phyloP scores from a whole-genome alignment of 2,113 vertebrate genomes.

The Erinaceus europaeus region DNA sequence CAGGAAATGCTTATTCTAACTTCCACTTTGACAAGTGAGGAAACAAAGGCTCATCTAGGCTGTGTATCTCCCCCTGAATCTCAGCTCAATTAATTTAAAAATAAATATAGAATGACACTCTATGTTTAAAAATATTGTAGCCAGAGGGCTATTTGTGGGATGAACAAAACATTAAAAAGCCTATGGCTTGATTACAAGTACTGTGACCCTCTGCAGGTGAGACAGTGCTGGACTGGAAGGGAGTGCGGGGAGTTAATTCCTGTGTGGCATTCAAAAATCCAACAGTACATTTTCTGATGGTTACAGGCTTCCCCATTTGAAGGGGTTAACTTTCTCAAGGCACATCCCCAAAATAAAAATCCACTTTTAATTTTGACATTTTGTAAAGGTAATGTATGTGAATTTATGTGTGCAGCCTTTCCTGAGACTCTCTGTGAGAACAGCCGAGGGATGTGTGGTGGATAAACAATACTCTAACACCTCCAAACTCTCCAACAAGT shows the following conservation, averaged over 20 bases:
- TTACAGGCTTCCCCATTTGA: not conserved
- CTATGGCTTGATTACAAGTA: not conserved
- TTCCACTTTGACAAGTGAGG: not conserved
- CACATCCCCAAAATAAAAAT: slow-evolving; percentile 62
- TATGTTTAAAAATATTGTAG: not conserved
- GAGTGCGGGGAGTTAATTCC: not conserved
- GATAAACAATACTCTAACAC: slow-evolving; percentile 52
- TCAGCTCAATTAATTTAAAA: not conserved
- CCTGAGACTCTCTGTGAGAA: slow-evolving; percentile 42
- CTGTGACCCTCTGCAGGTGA: not conserved
- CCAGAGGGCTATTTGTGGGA: not conserved
- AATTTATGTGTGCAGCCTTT: slow-evolving; percentile 72
- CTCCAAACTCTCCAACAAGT: slow-evolving; percentile 13
- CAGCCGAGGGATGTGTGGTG: slow-evolving; percentile 11
- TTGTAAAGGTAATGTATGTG: slow-evolving; percentile 71
- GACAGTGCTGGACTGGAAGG: accelerated
- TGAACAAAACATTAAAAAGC: not conserved
- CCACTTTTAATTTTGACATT: slow-evolving; percentile 75
- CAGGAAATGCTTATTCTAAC: not conserved
- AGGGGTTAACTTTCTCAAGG: slow-evolving; percentile 65
- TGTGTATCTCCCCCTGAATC: not conserved
- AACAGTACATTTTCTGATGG: not conserved
- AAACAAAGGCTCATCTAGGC: not conserved
- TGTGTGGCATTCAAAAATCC: not conserved
- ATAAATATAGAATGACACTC: not conserved